Evolutionary conservation across 1,140 invertebrate genomes (phyloP), one percentile per base, ranked within the genome.

Genomic region (Schlechtendalia chinensis): DNA sequence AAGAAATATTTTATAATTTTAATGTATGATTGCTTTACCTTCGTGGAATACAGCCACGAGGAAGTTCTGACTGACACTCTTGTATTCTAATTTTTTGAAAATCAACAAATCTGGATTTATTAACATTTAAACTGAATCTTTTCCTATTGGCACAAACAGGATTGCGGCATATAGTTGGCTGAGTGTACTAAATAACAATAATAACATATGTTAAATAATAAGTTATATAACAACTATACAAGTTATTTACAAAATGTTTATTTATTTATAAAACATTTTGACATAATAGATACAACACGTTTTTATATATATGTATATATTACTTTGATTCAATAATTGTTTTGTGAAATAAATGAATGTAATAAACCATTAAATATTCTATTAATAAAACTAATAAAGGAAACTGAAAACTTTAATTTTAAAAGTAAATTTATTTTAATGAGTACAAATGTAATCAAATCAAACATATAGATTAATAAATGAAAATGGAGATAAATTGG

Each of bases 1-100:
- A n/a, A n/a, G n/a, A n/a, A n/a, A n/a, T n/a, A 39, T 39, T 39
- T 39, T 39, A 39, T 39, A 39, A 39, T 39, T 39, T 39, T 3
- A 4, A 39, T 8, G 32, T 39, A 39, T 39, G 32, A 39, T 8
- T 39, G 32, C 32, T 39, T 39, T 22, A 91, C 90, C 90, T 92
- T 61, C 98, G 89, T 0, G 98, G 98, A 84, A 99, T 98, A 84
- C 95, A 95, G 32, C 98, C 98, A 82, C 97, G 87, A 1, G 98
- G 98, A 29, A 99, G 87, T 87, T 99, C 98, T 17, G 95, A 91
- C 87, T 99, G 98, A 1, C 96, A 97, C 88, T 99, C 98, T 87
- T 99, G 98, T 83, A 99, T 96, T 82, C 97, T 89, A 10, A 99
- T 91, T 89, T 99, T 99, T 89, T 99, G 98, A 86, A 99, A 99